Evolutionary conservation across 2,888 invertebrate genomes (phyloP).

Genomic region (Zaprionus lineosus): DNA sequence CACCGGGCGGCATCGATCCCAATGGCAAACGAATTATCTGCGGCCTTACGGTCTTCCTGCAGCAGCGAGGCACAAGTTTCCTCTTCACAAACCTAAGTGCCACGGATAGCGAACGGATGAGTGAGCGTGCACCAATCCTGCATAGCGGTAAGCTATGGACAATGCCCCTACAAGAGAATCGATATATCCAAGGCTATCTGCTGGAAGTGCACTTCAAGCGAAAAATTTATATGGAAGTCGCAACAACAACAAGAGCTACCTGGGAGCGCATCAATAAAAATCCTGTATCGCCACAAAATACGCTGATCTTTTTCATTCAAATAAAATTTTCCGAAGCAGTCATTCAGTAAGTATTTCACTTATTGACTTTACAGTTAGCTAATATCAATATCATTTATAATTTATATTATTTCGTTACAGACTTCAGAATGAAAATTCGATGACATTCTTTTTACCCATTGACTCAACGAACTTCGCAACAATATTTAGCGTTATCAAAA

Average conservation of each 20-base stretch:
- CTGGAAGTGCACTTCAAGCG: conserved; percentile 59
- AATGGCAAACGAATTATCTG: conserved; percentile 46
- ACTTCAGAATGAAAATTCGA: conserved; percentile 17
- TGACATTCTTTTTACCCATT: conserved; percentile 46
- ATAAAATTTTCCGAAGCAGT: conserved; percentile 54
- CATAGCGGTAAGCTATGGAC: conserved; percentile 46
- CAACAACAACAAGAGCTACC: conserved; percentile 30
- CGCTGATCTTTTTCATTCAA: conserved; percentile 53
- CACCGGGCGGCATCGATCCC: conserved; percentile 53
- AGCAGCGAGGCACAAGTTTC: conserved; percentile 46
- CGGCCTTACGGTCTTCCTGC: conserved; percentile 81
- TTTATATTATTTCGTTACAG: conserved; percentile 10
- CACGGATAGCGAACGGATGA: conserved; percentile 72
- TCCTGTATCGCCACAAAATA: conserved; percentile 52
- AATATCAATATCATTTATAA: background rate
- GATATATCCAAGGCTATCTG: conserved; percentile 44
- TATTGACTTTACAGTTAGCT: too few species aligned
- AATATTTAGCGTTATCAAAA: conserved; percentile 45
- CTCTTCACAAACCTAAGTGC: conserved; percentile 84
- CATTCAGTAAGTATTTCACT: conserved; percentile 38
- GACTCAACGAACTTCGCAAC: conserved; percentile 35
- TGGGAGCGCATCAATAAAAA: conserved; percentile 54
- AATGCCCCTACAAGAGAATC: conserved; percentile 15
- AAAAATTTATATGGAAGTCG: conserved; percentile 46
- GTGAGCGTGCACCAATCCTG: conserved; percentile 38